phyloP scores from a whole-genome alignment of 2,113 vertebrate species.

The Arvicanthis niloticus region DNA sequence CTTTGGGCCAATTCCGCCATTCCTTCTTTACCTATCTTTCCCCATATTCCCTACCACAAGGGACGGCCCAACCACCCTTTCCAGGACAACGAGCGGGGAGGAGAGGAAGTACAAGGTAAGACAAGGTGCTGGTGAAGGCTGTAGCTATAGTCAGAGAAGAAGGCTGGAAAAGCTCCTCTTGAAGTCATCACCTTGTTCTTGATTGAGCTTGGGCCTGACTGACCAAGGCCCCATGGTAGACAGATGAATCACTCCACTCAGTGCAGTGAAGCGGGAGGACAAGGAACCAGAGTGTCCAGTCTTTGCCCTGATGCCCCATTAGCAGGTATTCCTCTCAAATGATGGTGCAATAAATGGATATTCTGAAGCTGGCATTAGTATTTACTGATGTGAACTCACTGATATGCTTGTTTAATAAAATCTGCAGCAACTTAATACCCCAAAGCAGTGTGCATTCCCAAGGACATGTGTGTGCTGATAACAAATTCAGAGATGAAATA shows the following conservation, averaged over 20 bases:
- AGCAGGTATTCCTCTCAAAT: background rate
- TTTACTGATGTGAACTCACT: background rate
- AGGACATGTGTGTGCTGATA: background rate
- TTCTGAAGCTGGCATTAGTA: background rate
- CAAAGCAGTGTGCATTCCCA: constrained; percentile 1
- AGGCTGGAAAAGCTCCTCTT: accelerated
- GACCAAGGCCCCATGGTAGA: background rate
- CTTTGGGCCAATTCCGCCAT: background rate
- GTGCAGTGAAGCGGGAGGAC: background rate
- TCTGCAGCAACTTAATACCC: constrained; percentile 67
- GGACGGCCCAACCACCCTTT: background rate
- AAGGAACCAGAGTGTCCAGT: background rate
- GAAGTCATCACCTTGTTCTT: accelerated
- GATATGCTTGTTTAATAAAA: constrained; percentile 75
- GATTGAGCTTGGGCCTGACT: no score
- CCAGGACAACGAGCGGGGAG: background rate
- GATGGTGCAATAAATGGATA: background rate
- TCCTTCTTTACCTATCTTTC: background rate
- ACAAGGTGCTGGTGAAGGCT: background rate
- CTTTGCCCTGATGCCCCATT: background rate
- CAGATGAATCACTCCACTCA: background rate
- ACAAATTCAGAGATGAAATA: constrained; percentile 42
- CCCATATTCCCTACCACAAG: no score
- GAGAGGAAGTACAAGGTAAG: no score
- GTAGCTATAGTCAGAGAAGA: background rate